Conservation (phyloP, 2,797 vertebrate species). For the Sebastes reedi region DNA sequence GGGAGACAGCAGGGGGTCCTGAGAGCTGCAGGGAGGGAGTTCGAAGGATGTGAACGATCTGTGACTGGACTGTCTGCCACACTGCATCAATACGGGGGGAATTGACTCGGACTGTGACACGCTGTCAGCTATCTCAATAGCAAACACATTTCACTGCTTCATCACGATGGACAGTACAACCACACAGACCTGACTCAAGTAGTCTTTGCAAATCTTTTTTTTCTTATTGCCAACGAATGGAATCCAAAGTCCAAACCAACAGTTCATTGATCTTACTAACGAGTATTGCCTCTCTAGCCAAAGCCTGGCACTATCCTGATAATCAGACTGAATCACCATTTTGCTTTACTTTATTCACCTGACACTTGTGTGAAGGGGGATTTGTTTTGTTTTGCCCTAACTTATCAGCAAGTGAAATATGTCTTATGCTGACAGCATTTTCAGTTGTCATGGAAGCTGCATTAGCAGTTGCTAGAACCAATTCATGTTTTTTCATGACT, state of each 20-base stretch:
- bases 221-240: slow-evolving; percentile 26
- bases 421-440: not conserved
- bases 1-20: slow-evolving; percentile 38
- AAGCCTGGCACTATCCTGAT: not conserved
- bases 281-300: no score
- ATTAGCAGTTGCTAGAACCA: not conserved
- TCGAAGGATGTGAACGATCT: slow-evolving; percentile 44
- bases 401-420: not conserved
- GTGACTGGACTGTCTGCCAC: slow-evolving; percentile 50
- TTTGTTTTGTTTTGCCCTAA: not conserved
- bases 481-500: not conserved
- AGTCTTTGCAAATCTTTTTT: slow-evolving; percentile 26
- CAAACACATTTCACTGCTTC: slow-evolving; percentile 48
- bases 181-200: slow-evolving; percentile 59
- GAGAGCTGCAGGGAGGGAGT: slow-evolving; percentile 42
- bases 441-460: not conserved
- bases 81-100: slow-evolving; percentile 50
- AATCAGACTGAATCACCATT: not conserved
- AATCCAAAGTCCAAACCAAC: not conserved
- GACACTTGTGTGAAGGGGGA: not conserved
- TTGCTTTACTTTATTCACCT: not conserved
- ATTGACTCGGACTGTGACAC: slow-evolving; percentile 55
- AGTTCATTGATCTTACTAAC: not conserved
- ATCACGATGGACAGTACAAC: slow-evolving; percentile 43
- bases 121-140: slow-evolving; percentile 48